Base-by-base conservation (phyloP, 2,888 invertebrate species). In the Drosophila atripex region DNA sequence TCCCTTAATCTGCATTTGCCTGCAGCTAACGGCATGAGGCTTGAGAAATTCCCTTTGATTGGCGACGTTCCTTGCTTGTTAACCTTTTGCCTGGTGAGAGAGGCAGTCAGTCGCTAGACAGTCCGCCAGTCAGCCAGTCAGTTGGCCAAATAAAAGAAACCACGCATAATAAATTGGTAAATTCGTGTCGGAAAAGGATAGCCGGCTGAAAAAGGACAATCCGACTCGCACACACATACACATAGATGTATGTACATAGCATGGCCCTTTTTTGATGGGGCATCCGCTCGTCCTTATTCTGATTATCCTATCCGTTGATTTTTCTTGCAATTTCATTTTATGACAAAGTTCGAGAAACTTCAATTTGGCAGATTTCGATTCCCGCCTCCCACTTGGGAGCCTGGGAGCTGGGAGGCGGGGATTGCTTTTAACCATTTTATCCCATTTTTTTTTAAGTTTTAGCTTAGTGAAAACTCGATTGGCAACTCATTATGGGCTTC, bases 101-200 rank as follows among this genome's bases (percentile, higher is more conserved):
- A 25, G 41, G n/a, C 47, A 58, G 63, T 9, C 21, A 11, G 21
- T 3, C n/a, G 18, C n/a, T n/a, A n/a, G n/a, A n/a, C n/a, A 47
- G 9, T 38, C 38, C 51, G 49, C 2, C 16, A 25, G 16, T 16
- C 39, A 25, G 51, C 18, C 51, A 49, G n/a, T 21, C 28, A 41
- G 39, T 32, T 25, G 43, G 45, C 11, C 47, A 50, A 66, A 70
- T 66, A 68, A 80, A 63, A 73, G 82, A 64, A 64, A 65, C 53
- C 66, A 56, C 69, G 84, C 80, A 86, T 84, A 80, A 86, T 65
- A 80, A 86, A 80, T 80, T 64, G 84, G 52, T 54, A 80, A 75
- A 77, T 80, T 63, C 69, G 55, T 50, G 38, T 46, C 35, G 30
- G 64, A 70, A 43, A 46, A 58, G 59, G 52, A 53, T 21, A 21